Conservation (phyloP, 2,888 invertebrate species). For the Aricia artaxerxes region DNA sequence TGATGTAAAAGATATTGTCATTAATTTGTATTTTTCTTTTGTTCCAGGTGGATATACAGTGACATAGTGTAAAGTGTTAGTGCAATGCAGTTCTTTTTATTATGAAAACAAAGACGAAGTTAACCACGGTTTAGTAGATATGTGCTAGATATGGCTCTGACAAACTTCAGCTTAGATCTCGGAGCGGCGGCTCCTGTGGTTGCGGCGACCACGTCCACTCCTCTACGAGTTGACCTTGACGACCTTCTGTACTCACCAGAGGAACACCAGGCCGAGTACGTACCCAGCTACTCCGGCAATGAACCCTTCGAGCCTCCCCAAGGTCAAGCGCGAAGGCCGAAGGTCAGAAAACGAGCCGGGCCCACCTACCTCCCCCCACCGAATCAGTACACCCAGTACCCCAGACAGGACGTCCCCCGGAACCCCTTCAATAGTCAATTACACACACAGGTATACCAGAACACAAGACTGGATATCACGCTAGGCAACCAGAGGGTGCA, state of each 20-base stretch:
- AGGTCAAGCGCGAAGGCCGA: constrained; percentile 55
- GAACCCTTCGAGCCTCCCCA: constrained; percentile 60
- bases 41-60: constrained; percentile 63
- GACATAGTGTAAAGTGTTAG: constrained; percentile 56
- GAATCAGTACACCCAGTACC: constrained; percentile 69
- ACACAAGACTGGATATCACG: constrained; percentile 64
- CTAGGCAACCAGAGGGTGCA: constrained; percentile 69
- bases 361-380: constrained; percentile 70
- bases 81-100: constrained; percentile 55
- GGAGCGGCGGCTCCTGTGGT: constrained; percentile 62
- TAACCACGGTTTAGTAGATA: constrained; percentile 42
- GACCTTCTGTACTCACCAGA: constrained; percentile 70
- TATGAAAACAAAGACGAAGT: constrained; percentile 55
- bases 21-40: constrained; percentile 38
- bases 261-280: constrained; percentile 54
- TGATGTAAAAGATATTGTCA: background rate
- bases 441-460: constrained; percentile 66
- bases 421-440: constrained; percentile 64
- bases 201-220: constrained; percentile 56
- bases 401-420: constrained; percentile 59
- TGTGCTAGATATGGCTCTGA: constrained; percentile 72
- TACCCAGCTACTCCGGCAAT: constrained; percentile 53
- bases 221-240: constrained; percentile 62
- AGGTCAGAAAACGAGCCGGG: constrained; percentile 72
- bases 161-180: constrained; percentile 68